Evolutionary conservation across 2,888 invertebrate genomes (phyloP).

Genomic region (Trissolcus japonicus): DNA sequence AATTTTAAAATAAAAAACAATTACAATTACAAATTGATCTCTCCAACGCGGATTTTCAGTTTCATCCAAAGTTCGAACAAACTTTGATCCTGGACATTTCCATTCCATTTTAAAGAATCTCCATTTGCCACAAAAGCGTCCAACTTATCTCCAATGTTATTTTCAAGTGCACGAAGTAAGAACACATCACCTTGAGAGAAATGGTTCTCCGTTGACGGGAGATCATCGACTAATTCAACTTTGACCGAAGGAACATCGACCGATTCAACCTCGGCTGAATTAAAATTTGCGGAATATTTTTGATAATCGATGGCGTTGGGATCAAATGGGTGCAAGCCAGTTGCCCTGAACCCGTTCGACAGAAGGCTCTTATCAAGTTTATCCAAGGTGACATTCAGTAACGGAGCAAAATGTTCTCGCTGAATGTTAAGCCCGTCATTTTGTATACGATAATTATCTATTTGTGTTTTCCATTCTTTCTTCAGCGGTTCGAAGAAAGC

Average conservation of each 20-base stretch:
- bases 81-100: constrained; percentile 11
- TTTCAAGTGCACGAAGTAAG: neutral
- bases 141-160: neutral
- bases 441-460: constrained; percentile 35
- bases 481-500: constrained; percentile 69
- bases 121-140: neutral
- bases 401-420: constrained; percentile 28
- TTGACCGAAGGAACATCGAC: too few relatives aligned
- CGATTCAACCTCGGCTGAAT: neutral
- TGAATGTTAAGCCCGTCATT: constrained; percentile 32
- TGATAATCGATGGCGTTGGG: neutral
- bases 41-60: constrained; percentile 9
- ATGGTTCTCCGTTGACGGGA: too few relatives aligned
- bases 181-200: constrained; percentile 7
- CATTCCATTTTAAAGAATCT: neutral
- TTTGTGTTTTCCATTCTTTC: constrained; percentile 62
- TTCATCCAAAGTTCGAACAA: constrained; percentile 19
- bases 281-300: neutral
- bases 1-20: too few relatives aligned
- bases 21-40: neutral
- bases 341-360: constrained; percentile 35
- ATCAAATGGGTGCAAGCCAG: constrained; percentile 43
- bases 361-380: constrained; percentile 28
- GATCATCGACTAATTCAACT: too few relatives aligned
- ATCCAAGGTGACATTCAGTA: constrained; percentile 16